phyloP scores from a whole-genome alignment of 2,113 vertebrate species.

The Heterocephalus glaber region DNA sequence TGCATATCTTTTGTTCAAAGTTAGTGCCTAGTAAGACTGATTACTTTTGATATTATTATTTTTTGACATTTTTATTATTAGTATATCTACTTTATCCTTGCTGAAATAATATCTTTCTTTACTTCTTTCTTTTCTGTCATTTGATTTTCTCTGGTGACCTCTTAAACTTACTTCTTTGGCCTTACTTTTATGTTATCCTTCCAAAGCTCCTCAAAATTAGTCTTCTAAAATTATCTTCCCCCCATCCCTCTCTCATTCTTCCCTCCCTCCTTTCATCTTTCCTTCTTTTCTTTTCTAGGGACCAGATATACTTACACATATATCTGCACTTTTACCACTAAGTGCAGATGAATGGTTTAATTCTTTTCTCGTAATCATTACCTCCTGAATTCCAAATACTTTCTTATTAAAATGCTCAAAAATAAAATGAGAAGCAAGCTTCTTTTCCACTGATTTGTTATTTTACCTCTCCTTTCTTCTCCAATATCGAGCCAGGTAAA shows the following conservation, averaged over 20 bases:
- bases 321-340: background rate
- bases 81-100: background rate
- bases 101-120: background rate
- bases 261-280: rapidly evolving
- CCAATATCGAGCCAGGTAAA: background rate
- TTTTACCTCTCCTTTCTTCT: background rate
- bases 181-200: background rate
- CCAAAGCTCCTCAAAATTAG: background rate
- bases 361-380: background rate
- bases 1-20: background rate
- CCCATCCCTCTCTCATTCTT: background rate
- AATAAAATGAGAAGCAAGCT: background rate
- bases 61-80: background rate
- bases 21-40: background rate
- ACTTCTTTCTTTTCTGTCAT: background rate
- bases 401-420: background rate
- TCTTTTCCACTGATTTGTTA: background rate
- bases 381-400: background rate
- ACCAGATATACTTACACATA: background rate
- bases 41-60: background rate
- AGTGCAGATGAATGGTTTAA: background rate
- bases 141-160: background rate
- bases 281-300: background rate
- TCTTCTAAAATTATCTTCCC: background rate
- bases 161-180: background rate